These are phyloP conservation scores for Aethina tumida DNA, from an alignment of 1,140 invertebrate genomes.

Conservation along the genomic window DNA sequence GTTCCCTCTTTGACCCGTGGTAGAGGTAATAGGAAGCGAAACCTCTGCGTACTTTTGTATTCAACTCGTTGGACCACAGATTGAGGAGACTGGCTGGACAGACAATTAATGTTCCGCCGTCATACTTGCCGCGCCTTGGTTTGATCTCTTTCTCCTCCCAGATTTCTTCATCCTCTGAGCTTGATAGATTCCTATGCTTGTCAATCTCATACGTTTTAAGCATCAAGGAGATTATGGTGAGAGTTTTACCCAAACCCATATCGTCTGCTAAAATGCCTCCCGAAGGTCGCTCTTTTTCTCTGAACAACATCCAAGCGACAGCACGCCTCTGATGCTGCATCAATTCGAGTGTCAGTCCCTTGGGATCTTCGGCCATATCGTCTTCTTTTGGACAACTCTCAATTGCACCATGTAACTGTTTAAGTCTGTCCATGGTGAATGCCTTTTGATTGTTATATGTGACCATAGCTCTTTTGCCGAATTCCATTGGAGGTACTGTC, in stretches of 20 bases:
- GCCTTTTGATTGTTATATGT: conserved; percentile 51
- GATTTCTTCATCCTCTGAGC: conserved; percentile 21
- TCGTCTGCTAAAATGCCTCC: conserved; percentile 85
- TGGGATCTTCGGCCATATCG: conserved; percentile 49
- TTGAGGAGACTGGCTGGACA: conserved; percentile 75
- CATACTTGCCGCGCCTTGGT: conserved; percentile 25
- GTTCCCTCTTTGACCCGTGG: conserved; percentile 70
- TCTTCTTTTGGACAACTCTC: conserved; percentile 51
- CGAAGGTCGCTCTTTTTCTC: conserved; percentile 69
- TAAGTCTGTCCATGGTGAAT: conserved; percentile 58
- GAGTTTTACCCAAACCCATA: conserved; percentile 90
- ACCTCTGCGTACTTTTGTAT: conserved; percentile 48
- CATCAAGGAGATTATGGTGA: conserved; percentile 82
- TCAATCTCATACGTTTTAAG: conserved; percentile 34
- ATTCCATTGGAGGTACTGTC: too few relatives aligned
- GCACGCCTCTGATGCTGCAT: conserved; percentile 84
- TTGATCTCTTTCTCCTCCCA: conserved; percentile 24
- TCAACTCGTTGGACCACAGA: conserved; percentile 85
- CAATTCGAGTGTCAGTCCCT: conserved; percentile 52
- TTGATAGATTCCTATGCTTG: conserved; percentile 21
- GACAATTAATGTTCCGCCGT: conserved; percentile 73
- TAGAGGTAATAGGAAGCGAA: conserved; percentile 58
- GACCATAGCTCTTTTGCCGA: conserved; percentile 49
- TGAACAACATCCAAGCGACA: conserved; percentile 79
- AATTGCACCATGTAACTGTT: conserved; percentile 64